A percentile compares a stretch with the other conserved stretches of the same genome.
phyloP scores from a whole-genome alignment of 2,797 vertebrate genomes.

The Channallabes apus region DNA sequence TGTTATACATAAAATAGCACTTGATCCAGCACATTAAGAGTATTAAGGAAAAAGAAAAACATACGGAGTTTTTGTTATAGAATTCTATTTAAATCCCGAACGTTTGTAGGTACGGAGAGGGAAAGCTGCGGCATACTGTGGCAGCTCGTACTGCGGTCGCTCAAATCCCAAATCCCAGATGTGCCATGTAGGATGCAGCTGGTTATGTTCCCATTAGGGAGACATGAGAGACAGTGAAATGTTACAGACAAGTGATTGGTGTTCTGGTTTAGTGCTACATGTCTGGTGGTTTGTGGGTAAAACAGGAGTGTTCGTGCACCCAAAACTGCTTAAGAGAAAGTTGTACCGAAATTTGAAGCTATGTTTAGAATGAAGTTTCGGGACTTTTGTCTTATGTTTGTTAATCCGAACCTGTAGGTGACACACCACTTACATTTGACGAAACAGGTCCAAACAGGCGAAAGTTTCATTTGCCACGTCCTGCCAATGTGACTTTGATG shows the following conservation, averaged over 20 bases:
- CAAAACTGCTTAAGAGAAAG: background rate
- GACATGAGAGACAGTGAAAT: slow-evolving; percentile 1
- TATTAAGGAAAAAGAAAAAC: background rate
- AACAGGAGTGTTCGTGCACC: background rate
- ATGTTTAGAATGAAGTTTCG: background rate
- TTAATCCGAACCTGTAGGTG: slow-evolving; percentile 49
- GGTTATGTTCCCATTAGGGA: slow-evolving; percentile 26
- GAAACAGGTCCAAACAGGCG: slow-evolving; percentile 55
- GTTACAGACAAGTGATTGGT: slow-evolving; percentile 20
- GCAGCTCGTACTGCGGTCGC: background rate
- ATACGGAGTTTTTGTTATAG: background rate
- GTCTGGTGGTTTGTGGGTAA: slow-evolving; percentile 19
- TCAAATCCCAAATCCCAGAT: slow-evolving; percentile 21
- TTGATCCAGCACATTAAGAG: background rate
- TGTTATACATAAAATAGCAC: background rate
- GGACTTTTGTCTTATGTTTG: slow-evolving; percentile 13
- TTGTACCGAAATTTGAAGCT: background rate
- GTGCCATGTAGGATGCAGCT: slow-evolving; percentile 14
- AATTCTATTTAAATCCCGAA: background rate
- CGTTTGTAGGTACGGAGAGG: background rate
- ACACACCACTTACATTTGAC: slow-evolving; percentile 49
- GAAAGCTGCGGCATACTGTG: background rate
- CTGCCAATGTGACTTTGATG: slow-evolving; percentile 67
- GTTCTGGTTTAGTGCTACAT: slow-evolving; percentile 1
- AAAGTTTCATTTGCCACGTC: slow-evolving; percentile 55